phyloP scores from a whole-genome alignment of 1,140 invertebrate species.

The Sitobion miscanthi region DNA sequence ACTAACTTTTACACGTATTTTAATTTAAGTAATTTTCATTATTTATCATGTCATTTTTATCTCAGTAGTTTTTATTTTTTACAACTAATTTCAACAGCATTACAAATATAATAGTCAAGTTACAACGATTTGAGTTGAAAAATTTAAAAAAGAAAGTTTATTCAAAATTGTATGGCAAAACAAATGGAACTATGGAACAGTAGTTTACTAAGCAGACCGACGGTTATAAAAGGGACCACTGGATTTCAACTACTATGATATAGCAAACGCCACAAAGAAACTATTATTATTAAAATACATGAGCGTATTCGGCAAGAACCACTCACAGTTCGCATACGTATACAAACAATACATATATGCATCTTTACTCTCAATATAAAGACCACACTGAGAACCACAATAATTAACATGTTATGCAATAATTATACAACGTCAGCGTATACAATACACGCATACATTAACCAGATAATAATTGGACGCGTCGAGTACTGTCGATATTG shows the following conservation, averaged over 20 bases:
- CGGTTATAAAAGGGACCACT: not conserved
- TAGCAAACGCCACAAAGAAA: not conserved
- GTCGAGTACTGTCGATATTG: not conserved
- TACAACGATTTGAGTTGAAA: not conserved
- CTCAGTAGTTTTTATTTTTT: not conserved
- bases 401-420: not conserved
- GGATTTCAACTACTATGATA: not conserved
- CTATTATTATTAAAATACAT: constrained; percentile 13
- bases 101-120: not conserved
- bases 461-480: not conserved
- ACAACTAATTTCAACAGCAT: not conserved
- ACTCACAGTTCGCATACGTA: not conserved
- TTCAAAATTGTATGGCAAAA: not conserved
- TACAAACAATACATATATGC: not conserved
- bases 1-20: not conserved
- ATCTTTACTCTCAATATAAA: not conserved
- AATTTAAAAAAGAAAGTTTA: not conserved
- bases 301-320: not conserved
- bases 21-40: constrained; percentile 12
- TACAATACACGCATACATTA: not conserved
- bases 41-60: not conserved
- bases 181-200: not conserved
- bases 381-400: not conserved
- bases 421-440: not conserved
- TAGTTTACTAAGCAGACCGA: not conserved